Percentiles rank a stretch among this genome's conserved stretches.
Evolutionary conservation across 2,113 vertebrate species (phyloP).

Genomic region (Gambusia affinis): DNA sequence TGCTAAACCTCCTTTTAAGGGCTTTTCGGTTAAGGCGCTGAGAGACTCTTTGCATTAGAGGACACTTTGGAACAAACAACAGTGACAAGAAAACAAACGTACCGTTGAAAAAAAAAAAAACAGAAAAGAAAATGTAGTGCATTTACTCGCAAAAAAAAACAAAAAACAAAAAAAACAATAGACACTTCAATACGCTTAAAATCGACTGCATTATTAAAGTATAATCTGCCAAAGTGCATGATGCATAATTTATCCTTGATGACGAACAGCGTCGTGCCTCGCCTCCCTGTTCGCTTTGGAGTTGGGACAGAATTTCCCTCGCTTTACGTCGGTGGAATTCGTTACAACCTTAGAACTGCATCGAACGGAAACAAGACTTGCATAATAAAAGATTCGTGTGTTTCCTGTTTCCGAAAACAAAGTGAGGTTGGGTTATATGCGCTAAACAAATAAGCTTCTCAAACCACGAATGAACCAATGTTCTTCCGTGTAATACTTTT

Average conservation of each 20-base stretch:
- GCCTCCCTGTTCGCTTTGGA: slow-evolving; percentile 5
- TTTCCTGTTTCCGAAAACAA: neutral
- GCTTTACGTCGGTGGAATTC: neutral
- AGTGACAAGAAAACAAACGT: slow-evolving; percentile 23
- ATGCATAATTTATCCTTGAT: slow-evolving; percentile 49
- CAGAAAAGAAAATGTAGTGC: slow-evolving; percentile 50
- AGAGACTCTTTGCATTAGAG: slow-evolving; percentile 35
- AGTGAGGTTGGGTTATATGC: neutral
- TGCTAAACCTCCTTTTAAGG: slow-evolving; percentile 44
- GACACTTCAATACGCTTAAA: slow-evolving; percentile 15
- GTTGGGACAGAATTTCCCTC: neutral
- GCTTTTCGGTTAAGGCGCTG: slow-evolving; percentile 66
- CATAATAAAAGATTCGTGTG: neutral
- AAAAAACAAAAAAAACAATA: too few relatives aligned
- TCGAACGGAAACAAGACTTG: neutral
- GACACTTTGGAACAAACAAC: slow-evolving; percentile 34
- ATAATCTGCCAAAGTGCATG: slow-evolving; percentile 71
- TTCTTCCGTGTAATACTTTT: neutral
- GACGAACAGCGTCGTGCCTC: neutral
- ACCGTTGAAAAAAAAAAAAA: slow-evolving; percentile 32
- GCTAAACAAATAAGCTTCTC: neutral
- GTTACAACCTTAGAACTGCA: neutral
- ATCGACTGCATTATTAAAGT: slow-evolving; percentile 43
- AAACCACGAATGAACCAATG: neutral
- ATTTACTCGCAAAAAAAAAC: slow-evolving; percentile 29